Percentiles rank a stretch among this genome's conserved stretches.
Conservation (phyloP, 2,888 invertebrate genomes). For the Dasysyrphus albostriatus region DNA sequence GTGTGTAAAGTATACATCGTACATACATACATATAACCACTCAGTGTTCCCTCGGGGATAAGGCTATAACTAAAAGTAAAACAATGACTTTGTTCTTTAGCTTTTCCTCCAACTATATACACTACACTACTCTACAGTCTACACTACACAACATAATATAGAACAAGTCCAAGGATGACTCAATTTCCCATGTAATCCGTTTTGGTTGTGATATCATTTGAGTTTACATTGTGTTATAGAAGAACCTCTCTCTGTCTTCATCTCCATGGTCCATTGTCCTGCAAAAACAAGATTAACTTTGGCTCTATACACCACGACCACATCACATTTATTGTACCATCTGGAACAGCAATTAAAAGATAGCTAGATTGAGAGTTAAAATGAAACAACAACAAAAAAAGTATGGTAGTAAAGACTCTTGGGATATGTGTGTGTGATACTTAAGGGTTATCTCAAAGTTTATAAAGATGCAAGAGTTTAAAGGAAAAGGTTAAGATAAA, state of each 20-base stretch:
- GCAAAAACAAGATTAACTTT: constrained; percentile 63
- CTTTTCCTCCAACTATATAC: not conserved
- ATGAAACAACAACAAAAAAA: not conserved
- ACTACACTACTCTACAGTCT: too few species aligned
- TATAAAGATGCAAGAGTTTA: constrained; percentile 12
- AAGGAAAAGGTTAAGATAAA: constrained; percentile 7
- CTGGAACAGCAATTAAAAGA: constrained; percentile 51
- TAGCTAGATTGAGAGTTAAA: not conserved
- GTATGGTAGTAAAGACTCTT: constrained; percentile 17
- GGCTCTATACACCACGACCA: constrained; percentile 22
- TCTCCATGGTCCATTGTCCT: constrained; percentile 19
- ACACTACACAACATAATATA: not conserved
- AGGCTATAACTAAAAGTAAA: constrained; percentile 40
- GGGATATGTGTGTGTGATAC: constrained; percentile 19
- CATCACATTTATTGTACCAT: constrained; percentile 59
- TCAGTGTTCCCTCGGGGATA: constrained; percentile 26
- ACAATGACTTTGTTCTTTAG: constrained; percentile 57
- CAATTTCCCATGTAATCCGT: constrained; percentile 73
- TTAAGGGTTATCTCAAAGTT: constrained; percentile 19
- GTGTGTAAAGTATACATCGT: not conserved
- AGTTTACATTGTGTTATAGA: constrained; percentile 67
- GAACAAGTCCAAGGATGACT: constrained; percentile 66
- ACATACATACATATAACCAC: not conserved
- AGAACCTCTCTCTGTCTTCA: constrained; percentile 35
- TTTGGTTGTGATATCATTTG: constrained; percentile 70